phyloP scores from a whole-genome alignment of 2,888 invertebrate genomes.

The Eristalis pertinax region DNA sequence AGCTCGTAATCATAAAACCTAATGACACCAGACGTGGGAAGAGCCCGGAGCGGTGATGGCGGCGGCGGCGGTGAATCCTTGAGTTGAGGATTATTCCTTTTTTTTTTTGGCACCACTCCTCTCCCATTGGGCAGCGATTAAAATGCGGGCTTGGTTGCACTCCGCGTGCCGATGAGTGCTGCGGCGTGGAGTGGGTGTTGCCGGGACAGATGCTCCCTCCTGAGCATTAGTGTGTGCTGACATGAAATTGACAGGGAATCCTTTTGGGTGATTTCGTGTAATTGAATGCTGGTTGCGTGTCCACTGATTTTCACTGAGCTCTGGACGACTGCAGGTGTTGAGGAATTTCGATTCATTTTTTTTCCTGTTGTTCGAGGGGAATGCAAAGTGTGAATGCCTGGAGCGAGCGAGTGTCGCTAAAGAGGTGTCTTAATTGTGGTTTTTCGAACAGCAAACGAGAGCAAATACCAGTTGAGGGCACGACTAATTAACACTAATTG shows the following conservation, averaged over 20 bases:
- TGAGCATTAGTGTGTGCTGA: constrained; percentile 43
- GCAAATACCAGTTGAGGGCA: constrained; percentile 24
- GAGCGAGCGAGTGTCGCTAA: not conserved
- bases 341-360: constrained; percentile 28
- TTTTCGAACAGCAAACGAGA: constrained; percentile 24
- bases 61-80: constrained; percentile 43
- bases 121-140: constrained; percentile 46
- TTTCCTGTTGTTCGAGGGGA: not conserved
- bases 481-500: constrained; percentile 23
- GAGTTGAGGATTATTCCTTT: constrained; percentile 5
- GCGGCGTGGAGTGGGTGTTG: not conserved
- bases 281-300: constrained; percentile 48
- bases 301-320: constrained; percentile 47
- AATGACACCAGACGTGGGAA: constrained; percentile 52
- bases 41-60: constrained; percentile 3
- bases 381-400: not conserved
- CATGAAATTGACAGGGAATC: constrained; percentile 62
- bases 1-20: constrained; percentile 72
- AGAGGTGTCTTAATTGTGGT: constrained; percentile 56
- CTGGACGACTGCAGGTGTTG: not conserved
- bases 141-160: constrained; percentile 63
- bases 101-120: not conserved
- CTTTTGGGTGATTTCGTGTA: constrained; percentile 60
- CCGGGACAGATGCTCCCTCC: constrained; percentile 32
- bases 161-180: constrained; percentile 48